Conservation (phyloP, 2,113 vertebrate genomes). For the Turdus rufiventris region DNA sequence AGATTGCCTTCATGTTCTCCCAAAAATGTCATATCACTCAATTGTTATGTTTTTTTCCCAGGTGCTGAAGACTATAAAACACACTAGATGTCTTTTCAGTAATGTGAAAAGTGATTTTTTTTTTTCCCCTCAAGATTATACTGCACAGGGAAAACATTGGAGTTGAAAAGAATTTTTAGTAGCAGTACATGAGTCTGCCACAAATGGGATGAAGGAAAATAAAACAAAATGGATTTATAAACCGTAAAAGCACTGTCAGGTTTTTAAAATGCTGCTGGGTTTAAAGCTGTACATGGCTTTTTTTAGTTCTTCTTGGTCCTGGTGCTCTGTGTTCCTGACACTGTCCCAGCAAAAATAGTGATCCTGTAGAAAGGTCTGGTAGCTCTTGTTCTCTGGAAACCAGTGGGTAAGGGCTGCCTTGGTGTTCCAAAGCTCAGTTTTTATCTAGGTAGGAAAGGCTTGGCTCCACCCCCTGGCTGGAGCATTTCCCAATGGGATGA, state of each 20-base stretch:
- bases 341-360: neutral
- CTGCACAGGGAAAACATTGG: slow-evolving; percentile 20
- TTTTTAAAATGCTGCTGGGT: slow-evolving; percentile 21
- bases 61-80: slow-evolving; percentile 59
- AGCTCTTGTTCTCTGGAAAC: too few relatives aligned
- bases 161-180: slow-evolving; percentile 66
- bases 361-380: too few relatives aligned
- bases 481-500: too few relatives aligned
- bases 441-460: too few relatives aligned
- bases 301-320: neutral
- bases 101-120: slow-evolving; percentile 57
- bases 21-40: slow-evolving; percentile 52
- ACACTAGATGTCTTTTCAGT: slow-evolving; percentile 15
- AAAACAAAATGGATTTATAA: slow-evolving; percentile 55
- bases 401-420: too few relatives aligned
- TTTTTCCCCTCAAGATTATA: neutral
- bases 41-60: slow-evolving; percentile 37
- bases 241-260: neutral
- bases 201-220: slow-evolving; percentile 57
- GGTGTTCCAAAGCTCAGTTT: too few relatives aligned
- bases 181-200: slow-evolving; percentile 46
- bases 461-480: too few relatives aligned
- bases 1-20: slow-evolving; percentile 56
- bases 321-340: neutral
- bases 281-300: slow-evolving; percentile 15